Conservation (phyloP, 1,140 invertebrate genomes). For the Planococcus citri region DNA sequence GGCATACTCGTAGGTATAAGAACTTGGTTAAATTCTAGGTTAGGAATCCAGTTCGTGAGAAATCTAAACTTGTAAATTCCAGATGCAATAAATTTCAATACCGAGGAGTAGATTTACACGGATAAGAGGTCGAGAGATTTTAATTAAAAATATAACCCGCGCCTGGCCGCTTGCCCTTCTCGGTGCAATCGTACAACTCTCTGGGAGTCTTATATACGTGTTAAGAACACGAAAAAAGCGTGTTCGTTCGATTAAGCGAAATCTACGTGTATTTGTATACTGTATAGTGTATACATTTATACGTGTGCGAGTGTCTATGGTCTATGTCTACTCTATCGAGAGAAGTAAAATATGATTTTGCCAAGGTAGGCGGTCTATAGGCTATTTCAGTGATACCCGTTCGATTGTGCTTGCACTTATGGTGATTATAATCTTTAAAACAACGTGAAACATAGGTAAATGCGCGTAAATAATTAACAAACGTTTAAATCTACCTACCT, state of each 20-base stretch:
- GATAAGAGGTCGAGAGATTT: conserved; percentile 6
- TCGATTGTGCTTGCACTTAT: no score
- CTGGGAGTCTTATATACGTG: not conserved
- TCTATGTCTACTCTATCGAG: no score
- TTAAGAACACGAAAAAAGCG: conserved; percentile 6
- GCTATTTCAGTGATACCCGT: not conserved
- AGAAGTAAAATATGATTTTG: not conserved
- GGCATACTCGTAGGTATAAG: no score
- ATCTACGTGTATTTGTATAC: no score
- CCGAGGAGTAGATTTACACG: not conserved
- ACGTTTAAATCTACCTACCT: no score
- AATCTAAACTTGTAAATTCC: conserved; percentile 7
- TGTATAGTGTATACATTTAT: no score
- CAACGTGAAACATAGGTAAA: no score
- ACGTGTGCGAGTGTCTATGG: not conserved
- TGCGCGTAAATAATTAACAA: no score
- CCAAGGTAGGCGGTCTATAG: not conserved
- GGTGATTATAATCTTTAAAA: no score
- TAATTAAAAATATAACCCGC: not conserved
- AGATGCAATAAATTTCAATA: conserved; percentile 8
- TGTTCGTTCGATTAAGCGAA: not conserved
- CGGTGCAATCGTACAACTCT: not conserved
- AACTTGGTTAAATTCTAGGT: not conserved
- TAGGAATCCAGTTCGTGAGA: conserved; percentile 6
- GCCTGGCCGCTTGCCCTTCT: not conserved